Evolutionary conservation across 2,888 invertebrate genomes (phyloP), one percentile per base, ranked within the genome.

Genomic region (Flexamia atlantica): DNA sequence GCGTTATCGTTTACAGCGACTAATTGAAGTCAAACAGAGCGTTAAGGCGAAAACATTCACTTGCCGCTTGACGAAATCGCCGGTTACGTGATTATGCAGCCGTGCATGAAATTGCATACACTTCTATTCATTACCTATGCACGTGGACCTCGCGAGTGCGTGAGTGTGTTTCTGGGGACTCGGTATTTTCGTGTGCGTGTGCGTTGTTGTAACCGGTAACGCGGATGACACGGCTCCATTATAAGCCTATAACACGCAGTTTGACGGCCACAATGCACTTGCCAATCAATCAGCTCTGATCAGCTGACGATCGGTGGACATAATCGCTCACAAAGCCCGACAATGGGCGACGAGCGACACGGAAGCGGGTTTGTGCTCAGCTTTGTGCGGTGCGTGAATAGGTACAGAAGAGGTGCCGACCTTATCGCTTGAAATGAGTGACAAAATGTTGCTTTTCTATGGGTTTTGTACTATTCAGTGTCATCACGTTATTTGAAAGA

Each of bases 231-330:
- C 57, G 57, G 57, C 2, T 30, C 30, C 17, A 28, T 64, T 64
- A 64, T 64, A 9, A 64, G 64, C 64, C 28, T 64, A 28, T 64
- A 28, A 64, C 64, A 64, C 64, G 64, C 64, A 64, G 64, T 25
- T 28, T 64, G 64, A 14, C 64, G 12, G 17, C 25, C 64, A 64
- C 64, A 64, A 64, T 64, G 4, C 28, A 17, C 64, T 64, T 64
- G 64, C 30, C 64, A 64, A 64, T 64, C 64, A 64, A 64, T 64
- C 64, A 64, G 28, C 9, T 14, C 14, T 28, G 53, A 53, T 23
- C 53, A 14, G 20, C 46, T 46, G 36, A 7, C 46, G 12, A 4
- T 46, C 2, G 46, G 46, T 17, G 46, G 46, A 12, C 7, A 46
- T 46, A 46, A 46, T 46, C 46, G 2, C 2, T 17, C 4, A 46